Base-by-base conservation (phyloP, 2,797 vertebrate species). In the Pseudopleuronectes americanus region DNA sequence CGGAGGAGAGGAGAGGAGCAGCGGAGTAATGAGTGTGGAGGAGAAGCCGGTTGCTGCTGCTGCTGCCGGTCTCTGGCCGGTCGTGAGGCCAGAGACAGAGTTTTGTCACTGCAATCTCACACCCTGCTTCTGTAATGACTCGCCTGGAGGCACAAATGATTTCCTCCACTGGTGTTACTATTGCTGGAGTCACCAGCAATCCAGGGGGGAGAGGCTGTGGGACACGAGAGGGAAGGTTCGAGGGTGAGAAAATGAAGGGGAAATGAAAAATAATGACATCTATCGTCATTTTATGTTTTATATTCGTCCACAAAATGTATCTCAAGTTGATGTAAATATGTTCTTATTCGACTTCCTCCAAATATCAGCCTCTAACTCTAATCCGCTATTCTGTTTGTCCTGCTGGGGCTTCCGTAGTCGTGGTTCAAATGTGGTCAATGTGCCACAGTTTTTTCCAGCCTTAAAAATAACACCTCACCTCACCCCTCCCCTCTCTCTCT, bases 61-160 rank as follows among this genome's bases (percentile, higher is more conserved):
- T n/a, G 54, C 8, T 64, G 73, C 74, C 78, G 85, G 68, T 89
- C 87, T 87, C 74, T 57, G 73, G 81, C 84, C 79, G 90, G 68
- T 95, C 90, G 75, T 13, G 90, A 84, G 84, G 94, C 95, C 93
- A 91, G 89, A 87, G 89, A 92, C 85, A 82, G 77, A 93, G 74
- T 86, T 79, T 89, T 94, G 94, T 92, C 87, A 79, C 89, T 8
- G 12, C 77, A 87, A 86, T 92, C 93, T 92, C 91, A 86, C 94
- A 89, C 89, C 91, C 90, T 68, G 85, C 93, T 93, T 94, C 94
- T 95, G 95, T 97, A 97, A 97, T 97, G 96, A 97, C 95, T 94
- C 93, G 94, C 96, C 95, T 95, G 87, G 86, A 96, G 96, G 95
- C 96, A 96, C 93, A 94, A 96, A 97, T 96, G 94, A 94, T 94